Evolutionary conservation across 2,797 vertebrate species (phyloP).

Genomic region (Falco cherrug): DNA sequence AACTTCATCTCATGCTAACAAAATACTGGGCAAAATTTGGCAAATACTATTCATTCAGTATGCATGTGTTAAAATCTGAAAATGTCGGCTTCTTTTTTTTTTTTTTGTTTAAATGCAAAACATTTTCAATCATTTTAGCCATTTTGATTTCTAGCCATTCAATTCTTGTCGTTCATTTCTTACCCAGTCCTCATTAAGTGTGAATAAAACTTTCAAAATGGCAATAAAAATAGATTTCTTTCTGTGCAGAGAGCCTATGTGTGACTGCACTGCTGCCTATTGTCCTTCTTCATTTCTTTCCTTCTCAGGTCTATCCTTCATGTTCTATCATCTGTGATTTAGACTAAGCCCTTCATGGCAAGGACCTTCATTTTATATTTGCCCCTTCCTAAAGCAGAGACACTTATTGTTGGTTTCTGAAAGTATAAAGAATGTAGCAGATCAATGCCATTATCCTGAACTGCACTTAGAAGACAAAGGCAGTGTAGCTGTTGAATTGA

Average conservation of each 20-base stretch:
- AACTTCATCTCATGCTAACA: not conserved
- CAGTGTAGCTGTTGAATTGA: not conserved
- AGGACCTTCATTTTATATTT: not conserved
- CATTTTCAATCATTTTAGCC: not conserved
- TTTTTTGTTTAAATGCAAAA: not conserved
- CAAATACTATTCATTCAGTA: not conserved
- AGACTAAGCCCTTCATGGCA: not conserved
- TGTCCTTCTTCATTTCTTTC: slow-evolving; percentile 19
- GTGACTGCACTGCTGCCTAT: not conserved
- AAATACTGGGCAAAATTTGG: not conserved
- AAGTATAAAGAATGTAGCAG: not conserved
- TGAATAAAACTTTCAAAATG: not conserved
- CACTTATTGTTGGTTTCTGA: slow-evolving; percentile 9
- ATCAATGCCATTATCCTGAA: slow-evolving; percentile 53
- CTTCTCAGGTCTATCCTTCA: slow-evolving; percentile 2
- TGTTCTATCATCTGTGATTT: slow-evolving; percentile 1
- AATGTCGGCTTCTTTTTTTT: not conserved
- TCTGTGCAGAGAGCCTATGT: not conserved
- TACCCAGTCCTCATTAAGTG: not conserved
- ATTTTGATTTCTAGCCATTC: not conserved
- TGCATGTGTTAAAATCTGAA: not conserved
- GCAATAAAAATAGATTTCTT: slow-evolving; percentile 23
- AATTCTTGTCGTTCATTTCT: not conserved
- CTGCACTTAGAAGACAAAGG: slow-evolving; percentile 26
- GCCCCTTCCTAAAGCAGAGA: not conserved